Evolutionary conservation across 2,888 invertebrate genomes (phyloP).

Genomic region (Sinodicranocentrus sp.): DNA sequence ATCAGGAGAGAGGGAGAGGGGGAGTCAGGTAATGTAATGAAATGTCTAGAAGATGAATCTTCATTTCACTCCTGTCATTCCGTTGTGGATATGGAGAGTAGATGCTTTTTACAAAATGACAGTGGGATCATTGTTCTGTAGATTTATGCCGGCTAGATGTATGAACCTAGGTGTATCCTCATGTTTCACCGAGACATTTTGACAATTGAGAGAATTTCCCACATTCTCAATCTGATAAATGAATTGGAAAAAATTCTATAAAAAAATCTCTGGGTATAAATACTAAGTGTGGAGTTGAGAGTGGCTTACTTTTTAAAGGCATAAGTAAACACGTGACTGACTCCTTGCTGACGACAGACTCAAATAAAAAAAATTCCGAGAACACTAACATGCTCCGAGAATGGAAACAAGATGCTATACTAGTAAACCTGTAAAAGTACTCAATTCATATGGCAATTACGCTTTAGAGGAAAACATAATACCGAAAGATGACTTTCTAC

Average conservation of each 20-base stretch:
- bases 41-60: conserved; percentile 69
- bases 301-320: background rate
- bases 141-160: background rate
- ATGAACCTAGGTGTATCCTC: background rate
- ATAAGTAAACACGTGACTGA: background rate
- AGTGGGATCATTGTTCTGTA: conserved; percentile 39
- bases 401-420: background rate
- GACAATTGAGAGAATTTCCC: conserved; percentile 15
- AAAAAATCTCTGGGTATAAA: no score
- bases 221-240: conserved; percentile 47
- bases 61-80: conserved; percentile 42
- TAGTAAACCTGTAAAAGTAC: no score
- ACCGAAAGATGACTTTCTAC: background rate
- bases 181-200: background rate
- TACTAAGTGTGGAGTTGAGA: background rate
- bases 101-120: conserved; percentile 51
- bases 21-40: conserved; percentile 67
- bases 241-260: conserved; percentile 40
- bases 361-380: no score
- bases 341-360: no score
- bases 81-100: background rate
- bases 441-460: no score
- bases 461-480: background rate
- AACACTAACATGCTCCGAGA: no score
- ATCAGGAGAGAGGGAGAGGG: conserved; percentile 8